A percentile compares a stretch with the other conserved stretches of the same genome.
Conservation (phyloP, 1,140 invertebrate genomes). For the Nylanderia fulva region DNA sequence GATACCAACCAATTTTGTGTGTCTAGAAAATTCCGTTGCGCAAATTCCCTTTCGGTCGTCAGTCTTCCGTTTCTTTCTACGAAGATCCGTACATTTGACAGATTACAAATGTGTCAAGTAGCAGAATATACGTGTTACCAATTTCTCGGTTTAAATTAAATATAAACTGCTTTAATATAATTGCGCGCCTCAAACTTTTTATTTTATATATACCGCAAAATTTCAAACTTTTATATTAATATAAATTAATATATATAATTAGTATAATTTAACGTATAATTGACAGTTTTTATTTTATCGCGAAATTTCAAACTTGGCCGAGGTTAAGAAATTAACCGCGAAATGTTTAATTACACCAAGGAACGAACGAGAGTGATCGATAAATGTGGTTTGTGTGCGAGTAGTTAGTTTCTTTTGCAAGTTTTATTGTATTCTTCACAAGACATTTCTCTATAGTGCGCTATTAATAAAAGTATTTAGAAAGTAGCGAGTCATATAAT, state of each 20-base stretch:
- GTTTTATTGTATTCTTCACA: not conserved
- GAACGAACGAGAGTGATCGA: not conserved
- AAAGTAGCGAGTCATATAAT: not conserved
- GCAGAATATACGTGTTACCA: not conserved
- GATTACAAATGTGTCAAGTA: not conserved
- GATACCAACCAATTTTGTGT: slow-evolving; percentile 38
- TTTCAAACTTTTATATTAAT: not conserved
- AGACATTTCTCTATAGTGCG: not conserved
- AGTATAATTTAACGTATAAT: too few relatives aligned
- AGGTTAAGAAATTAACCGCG: slow-evolving; percentile 13
- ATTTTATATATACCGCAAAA: not conserved
- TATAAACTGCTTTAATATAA: not conserved
- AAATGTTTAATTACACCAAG: slow-evolving; percentile 21
- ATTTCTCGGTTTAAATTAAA: not conserved
- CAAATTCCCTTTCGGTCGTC: not conserved
- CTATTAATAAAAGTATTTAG: not conserved
- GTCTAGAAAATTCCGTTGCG: slow-evolving; percentile 25
- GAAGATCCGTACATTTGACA: not conserved
- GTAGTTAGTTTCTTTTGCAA: not conserved
- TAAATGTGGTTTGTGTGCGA: slow-evolving; percentile 6
- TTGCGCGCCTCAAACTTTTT: too few relatives aligned
- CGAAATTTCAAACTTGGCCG: not conserved
- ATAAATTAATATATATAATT: too few relatives aligned
- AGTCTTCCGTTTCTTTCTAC: not conserved
- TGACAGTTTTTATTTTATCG: not conserved